These are phyloP conservation scores for Aramus guarauna DNA, from an alignment of 2,113 vertebrate genomes.

Conservation along the genomic window DNA sequence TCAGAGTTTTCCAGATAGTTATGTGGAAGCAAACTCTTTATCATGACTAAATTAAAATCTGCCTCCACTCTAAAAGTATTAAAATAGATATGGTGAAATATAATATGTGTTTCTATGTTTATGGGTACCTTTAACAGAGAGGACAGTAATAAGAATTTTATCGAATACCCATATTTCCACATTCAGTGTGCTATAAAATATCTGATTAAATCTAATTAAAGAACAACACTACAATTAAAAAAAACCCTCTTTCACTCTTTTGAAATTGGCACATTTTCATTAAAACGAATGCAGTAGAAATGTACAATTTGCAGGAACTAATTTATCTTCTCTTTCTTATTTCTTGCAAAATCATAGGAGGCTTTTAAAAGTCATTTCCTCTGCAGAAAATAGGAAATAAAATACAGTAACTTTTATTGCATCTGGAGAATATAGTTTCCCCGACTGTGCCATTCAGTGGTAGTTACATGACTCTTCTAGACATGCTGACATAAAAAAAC, in stretches of 20 bases:
- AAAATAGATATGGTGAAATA: background rate
- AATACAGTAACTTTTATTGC: conserved; percentile 36
- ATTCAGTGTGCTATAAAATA: background rate
- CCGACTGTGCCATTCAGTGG: background rate
- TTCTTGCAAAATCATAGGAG: conserved; percentile 6
- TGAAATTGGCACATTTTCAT: background rate
- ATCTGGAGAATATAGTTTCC: conserved; percentile 19
- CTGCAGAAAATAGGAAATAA: conserved; percentile 41
- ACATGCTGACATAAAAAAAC: background rate
- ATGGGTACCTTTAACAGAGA: background rate
- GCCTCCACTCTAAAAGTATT: background rate
- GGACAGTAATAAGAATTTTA: background rate
- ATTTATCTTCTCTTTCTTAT: background rate
- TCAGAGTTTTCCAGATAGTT: background rate
- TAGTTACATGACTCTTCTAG: conserved; percentile 42
- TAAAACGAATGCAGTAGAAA: conserved; percentile 3
- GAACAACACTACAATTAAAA: background rate
- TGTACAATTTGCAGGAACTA: background rate
- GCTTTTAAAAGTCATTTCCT: conserved; percentile 19
- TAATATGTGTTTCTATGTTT: background rate
- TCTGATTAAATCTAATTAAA: conserved; percentile 17
- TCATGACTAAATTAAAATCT: background rate
- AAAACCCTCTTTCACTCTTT: background rate
- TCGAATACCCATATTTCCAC: background rate
- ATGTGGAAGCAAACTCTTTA: background rate